Evolutionary conservation across 2,888 invertebrate species (phyloP).

Genomic region (Pristionchus mayeri): DNA sequence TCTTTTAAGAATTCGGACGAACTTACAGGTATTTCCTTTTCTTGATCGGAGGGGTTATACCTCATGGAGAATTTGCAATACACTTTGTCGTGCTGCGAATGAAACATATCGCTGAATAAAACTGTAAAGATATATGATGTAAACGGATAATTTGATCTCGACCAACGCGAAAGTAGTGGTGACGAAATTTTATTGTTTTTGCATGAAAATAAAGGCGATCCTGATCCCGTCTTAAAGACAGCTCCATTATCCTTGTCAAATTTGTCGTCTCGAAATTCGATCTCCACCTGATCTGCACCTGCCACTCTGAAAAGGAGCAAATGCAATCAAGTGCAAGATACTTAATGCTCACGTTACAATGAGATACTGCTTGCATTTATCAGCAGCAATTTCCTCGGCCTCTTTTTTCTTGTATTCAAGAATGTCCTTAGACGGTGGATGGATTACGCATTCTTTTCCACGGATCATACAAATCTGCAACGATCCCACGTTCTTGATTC

Average conservation of each 20-base stretch:
- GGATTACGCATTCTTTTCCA: background rate
- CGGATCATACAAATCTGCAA: background rate
- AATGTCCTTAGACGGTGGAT: too few relatives aligned
- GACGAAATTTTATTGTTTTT: background rate
- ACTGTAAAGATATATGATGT: too few relatives aligned
- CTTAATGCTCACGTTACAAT: background rate
- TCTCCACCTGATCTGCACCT: background rate
- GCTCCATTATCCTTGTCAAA: background rate
- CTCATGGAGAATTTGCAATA: constrained; percentile 13
- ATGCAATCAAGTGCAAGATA: background rate
- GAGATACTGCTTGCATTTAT: background rate
- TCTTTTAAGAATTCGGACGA: too few relatives aligned
- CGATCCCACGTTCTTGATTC: background rate
- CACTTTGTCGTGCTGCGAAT: background rate
- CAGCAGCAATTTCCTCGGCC: background rate
- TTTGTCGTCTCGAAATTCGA: background rate
- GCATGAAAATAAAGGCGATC: background rate
- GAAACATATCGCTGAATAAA: too few relatives aligned
- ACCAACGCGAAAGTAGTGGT: too few relatives aligned
- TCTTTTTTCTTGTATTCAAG: too few relatives aligned
- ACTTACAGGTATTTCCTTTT: too few relatives aligned
- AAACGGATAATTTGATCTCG: too few relatives aligned
- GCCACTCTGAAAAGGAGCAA: background rate
- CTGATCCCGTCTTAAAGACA: background rate
- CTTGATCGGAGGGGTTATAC: too few relatives aligned